Evolutionary conservation across 1,140 invertebrate species (phyloP).

Genomic region (Aphidius gifuensis): DNA sequence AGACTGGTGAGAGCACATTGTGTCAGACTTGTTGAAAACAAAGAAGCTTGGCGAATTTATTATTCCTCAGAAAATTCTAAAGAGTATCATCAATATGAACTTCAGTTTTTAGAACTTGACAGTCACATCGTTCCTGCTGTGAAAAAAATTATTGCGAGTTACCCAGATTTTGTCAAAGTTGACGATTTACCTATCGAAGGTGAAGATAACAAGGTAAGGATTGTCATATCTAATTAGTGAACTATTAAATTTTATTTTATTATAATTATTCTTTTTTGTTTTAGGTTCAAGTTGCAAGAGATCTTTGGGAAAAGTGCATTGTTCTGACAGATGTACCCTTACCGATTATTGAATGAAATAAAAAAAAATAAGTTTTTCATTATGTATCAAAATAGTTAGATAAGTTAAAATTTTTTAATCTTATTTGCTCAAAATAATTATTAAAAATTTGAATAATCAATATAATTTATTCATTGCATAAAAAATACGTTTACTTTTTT

Average conservation of each 20-base stretch:
- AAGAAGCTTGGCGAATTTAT: slow-evolving; percentile 67
- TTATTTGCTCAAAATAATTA: too few species aligned
- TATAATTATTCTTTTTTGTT: slow-evolving; percentile 31
- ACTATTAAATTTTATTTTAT: slow-evolving; percentile 16
- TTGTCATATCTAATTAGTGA: slow-evolving; percentile 17
- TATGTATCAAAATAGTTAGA: too few species aligned
- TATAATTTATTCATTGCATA: too few species aligned
- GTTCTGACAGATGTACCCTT: slow-evolving; percentile 63
- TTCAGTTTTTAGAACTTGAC: slow-evolving; percentile 74
- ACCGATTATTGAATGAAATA: slow-evolving; percentile 26
- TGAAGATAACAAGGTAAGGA: slow-evolving; percentile 61
- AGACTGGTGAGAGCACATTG: slow-evolving; percentile 70
- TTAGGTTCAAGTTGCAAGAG: slow-evolving; percentile 60
- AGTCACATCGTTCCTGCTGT: slow-evolving; percentile 65
- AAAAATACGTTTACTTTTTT: slow-evolving; percentile 1
- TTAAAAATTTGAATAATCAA: too few species aligned
- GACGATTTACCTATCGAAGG: slow-evolving; percentile 67
- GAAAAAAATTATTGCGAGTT: slow-evolving; percentile 67
- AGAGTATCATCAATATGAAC: slow-evolving; percentile 78
- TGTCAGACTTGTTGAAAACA: slow-evolving; percentile 69
- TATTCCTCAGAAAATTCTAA: slow-evolving; percentile 80
- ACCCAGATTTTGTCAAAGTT: slow-evolving; percentile 74
- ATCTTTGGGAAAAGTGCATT: slow-evolving; percentile 71
- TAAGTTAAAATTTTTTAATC: too few species aligned
- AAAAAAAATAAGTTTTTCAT: neutral